phyloP scores from a whole-genome alignment of 2,888 invertebrate species.

The Mesorhabditis spiculigera region DNA sequence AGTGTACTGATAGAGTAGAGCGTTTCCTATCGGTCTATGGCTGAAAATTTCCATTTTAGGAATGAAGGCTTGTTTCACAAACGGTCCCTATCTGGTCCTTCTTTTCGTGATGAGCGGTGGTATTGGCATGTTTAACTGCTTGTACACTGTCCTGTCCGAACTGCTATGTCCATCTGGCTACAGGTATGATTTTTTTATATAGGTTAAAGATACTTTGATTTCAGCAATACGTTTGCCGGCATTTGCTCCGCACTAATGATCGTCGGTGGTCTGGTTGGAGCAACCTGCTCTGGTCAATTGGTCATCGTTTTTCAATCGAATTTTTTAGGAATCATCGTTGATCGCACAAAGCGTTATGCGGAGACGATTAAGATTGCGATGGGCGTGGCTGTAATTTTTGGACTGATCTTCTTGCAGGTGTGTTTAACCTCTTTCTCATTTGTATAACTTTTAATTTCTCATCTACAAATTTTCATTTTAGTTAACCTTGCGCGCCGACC shows the following conservation, averaged over 20 bases:
- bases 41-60: conserved; percentile 20
- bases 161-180: not conserved
- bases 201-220: conserved; percentile 55
- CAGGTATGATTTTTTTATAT: not conserved
- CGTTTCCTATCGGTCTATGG: not conserved
- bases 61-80: conserved; percentile 43
- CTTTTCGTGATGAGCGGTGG: conserved; percentile 57
- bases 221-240: conserved; percentile 59
- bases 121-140: conserved; percentile 59
- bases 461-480: conserved; percentile 11
- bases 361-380: conserved; percentile 61
- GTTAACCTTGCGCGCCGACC: conserved; percentile 33
- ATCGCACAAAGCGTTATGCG: conserved; percentile 62
- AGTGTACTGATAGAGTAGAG: not conserved
- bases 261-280: conserved; percentile 58
- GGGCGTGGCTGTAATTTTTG: conserved; percentile 53
- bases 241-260: conserved; percentile 60
- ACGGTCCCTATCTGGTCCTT: conserved; percentile 48
- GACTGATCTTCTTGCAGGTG: conserved; percentile 52
- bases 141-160: conserved; percentile 57
- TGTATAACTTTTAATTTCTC: not conserved
- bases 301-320: conserved; percentile 7
- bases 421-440: not conserved
- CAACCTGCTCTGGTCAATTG: conserved; percentile 39
- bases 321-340: conserved; percentile 59